Evolutionary conservation across 1,140 invertebrate genomes (phyloP).

Genomic region (Calycopis cecrops): DNA sequence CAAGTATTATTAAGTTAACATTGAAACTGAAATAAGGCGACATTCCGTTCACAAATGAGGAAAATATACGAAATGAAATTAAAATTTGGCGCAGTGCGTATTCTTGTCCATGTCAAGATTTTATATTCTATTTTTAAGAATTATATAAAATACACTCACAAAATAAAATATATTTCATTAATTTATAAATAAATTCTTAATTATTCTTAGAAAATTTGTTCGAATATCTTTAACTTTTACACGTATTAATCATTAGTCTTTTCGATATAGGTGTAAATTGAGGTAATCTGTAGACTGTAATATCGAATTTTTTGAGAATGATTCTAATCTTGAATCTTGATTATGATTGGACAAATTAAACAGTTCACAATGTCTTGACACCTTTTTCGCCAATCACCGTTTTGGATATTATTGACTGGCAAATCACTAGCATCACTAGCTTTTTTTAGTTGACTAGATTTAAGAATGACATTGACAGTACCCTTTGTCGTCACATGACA

Average conservation of each 20-base stretch:
- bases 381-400: neutral
- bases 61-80: neutral
- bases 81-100: conserved; percentile 8
- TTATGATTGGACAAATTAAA: conserved; percentile 1
- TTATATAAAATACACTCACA: no score
- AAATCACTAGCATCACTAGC: neutral
- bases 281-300: no score
- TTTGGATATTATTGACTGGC: neutral
- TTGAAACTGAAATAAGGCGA: neutral
- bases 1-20: neutral
- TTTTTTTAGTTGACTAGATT: neutral
- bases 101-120: neutral
- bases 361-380: neutral
- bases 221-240: neutral
- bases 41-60: neutral
- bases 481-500: conserved; percentile 25
- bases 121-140: neutral
- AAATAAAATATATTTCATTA: neutral
- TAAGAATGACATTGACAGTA: conserved; percentile 24
- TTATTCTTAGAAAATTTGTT: neutral
- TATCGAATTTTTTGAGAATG: no score
- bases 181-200: neutral
- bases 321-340: no score
- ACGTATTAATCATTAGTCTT: neutral
- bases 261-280: neutral